Conservation (phyloP, 2,797 vertebrate species). For the Sebastes nivosus region DNA sequence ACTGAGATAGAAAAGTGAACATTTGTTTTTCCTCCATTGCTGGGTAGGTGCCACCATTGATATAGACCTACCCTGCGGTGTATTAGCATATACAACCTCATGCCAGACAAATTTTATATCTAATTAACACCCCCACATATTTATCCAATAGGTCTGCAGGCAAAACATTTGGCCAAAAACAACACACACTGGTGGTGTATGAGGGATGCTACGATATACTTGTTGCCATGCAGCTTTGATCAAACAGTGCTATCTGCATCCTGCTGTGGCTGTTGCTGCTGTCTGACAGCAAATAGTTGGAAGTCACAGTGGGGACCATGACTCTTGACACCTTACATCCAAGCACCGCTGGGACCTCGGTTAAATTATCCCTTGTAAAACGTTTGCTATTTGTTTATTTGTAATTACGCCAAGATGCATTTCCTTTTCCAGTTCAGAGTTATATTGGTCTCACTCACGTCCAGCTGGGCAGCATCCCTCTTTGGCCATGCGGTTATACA, state of each 20-base stretch:
- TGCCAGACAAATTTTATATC: background rate
- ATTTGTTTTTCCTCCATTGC: background rate
- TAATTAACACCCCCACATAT: background rate
- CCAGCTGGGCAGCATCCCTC: background rate
- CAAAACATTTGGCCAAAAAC: background rate
- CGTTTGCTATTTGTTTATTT: background rate
- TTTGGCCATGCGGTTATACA: background rate
- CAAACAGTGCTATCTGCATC: background rate
- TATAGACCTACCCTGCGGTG: background rate
- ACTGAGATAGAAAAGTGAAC: background rate
- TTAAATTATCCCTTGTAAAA: background rate
- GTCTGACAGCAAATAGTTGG: conserved; percentile 2
- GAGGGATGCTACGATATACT: background rate
- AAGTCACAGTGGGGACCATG: background rate
- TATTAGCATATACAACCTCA: background rate
- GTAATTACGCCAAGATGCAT: background rate
- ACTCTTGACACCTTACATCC: background rate
- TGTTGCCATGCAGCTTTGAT: conserved; percentile 28
- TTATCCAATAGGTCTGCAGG: background rate
- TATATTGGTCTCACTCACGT: background rate
- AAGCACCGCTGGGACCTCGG: background rate
- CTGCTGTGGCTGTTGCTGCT: conserved; percentile 9
- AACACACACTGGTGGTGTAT: background rate
- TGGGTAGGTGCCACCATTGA: background rate
- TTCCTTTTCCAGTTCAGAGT: background rate